Evolutionary conservation across 2,113 vertebrate species (phyloP), one percentile per base, ranked within the genome.

Genomic region (Plestiodon gilberti): DNA sequence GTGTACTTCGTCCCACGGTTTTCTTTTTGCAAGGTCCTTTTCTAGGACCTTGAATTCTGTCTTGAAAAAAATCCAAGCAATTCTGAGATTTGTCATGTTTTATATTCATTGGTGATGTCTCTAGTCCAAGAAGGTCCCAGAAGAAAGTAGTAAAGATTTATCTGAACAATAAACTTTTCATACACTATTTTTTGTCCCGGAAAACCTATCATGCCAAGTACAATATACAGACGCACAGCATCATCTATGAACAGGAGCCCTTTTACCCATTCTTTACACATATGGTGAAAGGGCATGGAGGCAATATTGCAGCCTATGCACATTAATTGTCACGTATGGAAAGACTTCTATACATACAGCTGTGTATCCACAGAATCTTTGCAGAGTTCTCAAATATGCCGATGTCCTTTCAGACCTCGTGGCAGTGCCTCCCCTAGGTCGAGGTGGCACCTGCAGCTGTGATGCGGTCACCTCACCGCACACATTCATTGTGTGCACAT

Each of bases 111-210:
- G 9, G 69, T 77, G 33, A 82, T 3, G 0, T 64, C 92, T 43
- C 89, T 81, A 35, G 82, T 59, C 83, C 82, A 14, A 1, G 11
- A 90, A 64, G 30, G 75, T 92, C 89, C 87, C 89, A 71, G 91
- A 78, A 88, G 11, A 62, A 82, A 81, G 90, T 88, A 90, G 90
- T 94, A 88, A 92, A 92, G 80, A 90, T 22, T 81, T 70, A 82
- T 90, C 70, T 93, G 84, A 92, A 86, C 30, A 81, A 7, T 28
- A 70, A 23, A 3, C 28, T 1, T n/a, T 78, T 78, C 52, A 43
- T 85, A 2, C 75, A n/a, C 69, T 59, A 35, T 9, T 30, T 57
- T 78, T 69, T 22, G 6, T 57, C 30, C 25, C 48, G n/a, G 28
- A 14, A n/a, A 62, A 20, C 14, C 0, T 74, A 38, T 62, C 59